phyloP scores from a whole-genome alignment of 2,113 vertebrate genomes.

The Albula glossodonta region DNA sequence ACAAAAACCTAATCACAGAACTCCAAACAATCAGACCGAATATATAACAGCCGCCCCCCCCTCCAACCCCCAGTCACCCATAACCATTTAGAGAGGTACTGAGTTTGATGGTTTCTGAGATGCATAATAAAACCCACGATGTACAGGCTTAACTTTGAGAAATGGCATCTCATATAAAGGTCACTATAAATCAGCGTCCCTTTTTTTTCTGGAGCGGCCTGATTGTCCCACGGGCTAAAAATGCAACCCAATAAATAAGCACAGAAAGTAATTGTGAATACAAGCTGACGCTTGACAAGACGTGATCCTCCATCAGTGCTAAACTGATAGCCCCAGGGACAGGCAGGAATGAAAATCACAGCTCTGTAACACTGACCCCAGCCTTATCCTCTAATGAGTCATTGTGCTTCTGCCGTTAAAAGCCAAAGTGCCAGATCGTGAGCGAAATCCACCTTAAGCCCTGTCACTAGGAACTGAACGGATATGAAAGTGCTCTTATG shows the following conservation, averaged over 20 bases:
- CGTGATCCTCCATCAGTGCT: not conserved
- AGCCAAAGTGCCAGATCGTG: not conserved
- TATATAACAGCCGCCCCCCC: not conserved
- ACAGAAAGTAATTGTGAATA: not conserved
- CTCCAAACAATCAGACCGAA: not conserved
- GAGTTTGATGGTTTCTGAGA: slow-evolving; percentile 56
- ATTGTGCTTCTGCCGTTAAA: not conserved
- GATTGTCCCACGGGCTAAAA: slow-evolving; percentile 24
- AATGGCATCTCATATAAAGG: slow-evolving; percentile 57
- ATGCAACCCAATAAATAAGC: slow-evolving; percentile 35
- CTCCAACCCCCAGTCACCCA: slow-evolving; percentile 19
- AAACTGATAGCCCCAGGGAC: not conserved
- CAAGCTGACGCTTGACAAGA: not conserved
- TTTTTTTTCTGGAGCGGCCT: not conserved
- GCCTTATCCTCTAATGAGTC: not conserved
- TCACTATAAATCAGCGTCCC: slow-evolving; percentile 62
- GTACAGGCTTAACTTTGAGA: slow-evolving; percentile 47
- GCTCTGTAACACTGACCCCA: not conserved
- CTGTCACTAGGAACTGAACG: not conserved
- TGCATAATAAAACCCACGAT: slow-evolving; percentile 60
- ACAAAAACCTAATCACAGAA: not conserved
- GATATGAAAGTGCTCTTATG: not conserved
- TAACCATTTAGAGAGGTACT: slow-evolving; percentile 38
- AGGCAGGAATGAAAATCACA: not conserved
- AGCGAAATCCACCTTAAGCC: not conserved